Conservation (phyloP, 2,797 vertebrate species). For the Myotis findleyi region DNA sequence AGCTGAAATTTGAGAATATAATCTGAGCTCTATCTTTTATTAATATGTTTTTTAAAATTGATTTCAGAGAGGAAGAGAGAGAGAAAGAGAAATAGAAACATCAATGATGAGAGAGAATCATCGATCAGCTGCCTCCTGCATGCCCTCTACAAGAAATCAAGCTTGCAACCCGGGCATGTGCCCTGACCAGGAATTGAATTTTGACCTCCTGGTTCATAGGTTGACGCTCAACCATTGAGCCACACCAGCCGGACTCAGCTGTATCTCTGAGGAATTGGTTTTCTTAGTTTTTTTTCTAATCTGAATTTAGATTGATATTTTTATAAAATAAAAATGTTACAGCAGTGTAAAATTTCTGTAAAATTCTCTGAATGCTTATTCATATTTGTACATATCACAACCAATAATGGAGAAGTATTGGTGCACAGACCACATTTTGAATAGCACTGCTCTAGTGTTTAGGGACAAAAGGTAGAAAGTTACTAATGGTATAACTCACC, state of each 20-base stretch:
- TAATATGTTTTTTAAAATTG: no score
- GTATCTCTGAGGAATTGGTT: not conserved
- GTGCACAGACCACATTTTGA: not conserved
- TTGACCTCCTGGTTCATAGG: no score
- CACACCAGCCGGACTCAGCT: no score
- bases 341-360: not conserved
- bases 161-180: no score
- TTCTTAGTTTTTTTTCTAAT: not conserved
- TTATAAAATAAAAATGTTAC: conserved; percentile 4
- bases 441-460: not conserved
- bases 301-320: not conserved
- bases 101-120: not conserved
- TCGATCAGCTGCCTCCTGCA: no score
- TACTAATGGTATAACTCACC: not conserved
- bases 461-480: not conserved
- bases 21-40: not conserved
- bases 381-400: not conserved
- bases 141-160: no score
- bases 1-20: conserved; percentile 40
- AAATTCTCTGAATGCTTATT: not conserved
- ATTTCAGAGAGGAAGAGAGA: not conserved
- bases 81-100: not conserved
- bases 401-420: not conserved
- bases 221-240: no score
- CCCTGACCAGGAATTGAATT: no score